Evolutionary conservation across 2,113 vertebrate species (phyloP).

Genomic region (Mormyrus lacerda): DNA sequence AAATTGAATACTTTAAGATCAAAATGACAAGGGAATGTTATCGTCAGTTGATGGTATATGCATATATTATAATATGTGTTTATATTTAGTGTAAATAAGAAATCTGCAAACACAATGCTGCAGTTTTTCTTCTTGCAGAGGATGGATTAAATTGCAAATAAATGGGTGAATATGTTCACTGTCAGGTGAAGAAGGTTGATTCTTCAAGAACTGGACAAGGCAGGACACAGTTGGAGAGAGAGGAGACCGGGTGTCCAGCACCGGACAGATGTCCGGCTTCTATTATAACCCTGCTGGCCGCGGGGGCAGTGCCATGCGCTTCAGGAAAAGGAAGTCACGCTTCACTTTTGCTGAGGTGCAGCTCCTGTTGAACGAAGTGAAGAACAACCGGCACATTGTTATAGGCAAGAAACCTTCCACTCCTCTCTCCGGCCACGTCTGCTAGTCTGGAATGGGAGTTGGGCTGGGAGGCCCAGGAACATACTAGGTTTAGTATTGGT

Average conservation of each 20-base stretch:
- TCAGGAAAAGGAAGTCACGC: slow-evolving; percentile 45
- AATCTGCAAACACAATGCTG: not conserved
- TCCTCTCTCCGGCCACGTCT: not conserved
- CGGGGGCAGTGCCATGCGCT: slow-evolving; percentile 22
- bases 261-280: slow-evolving; percentile 30
- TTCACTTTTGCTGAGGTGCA: slow-evolving; percentile 45
- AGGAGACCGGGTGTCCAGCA: not conserved
- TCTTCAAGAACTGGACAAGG: not conserved
- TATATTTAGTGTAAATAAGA: not conserved
- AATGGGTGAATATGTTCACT: not conserved
- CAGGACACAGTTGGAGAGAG: not conserved
- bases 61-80: not conserved
- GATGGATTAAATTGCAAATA: not conserved
- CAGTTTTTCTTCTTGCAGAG: not conserved
- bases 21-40: not conserved
- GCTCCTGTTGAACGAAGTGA: slow-evolving; percentile 43
- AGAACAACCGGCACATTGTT: slow-evolving; percentile 40
- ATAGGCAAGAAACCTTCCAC: slow-evolving; percentile 33
- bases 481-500: not conserved
- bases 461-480: not conserved
- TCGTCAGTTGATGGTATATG: not conserved
- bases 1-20: not conserved
- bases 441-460: not conserved
- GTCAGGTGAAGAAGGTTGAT: not conserved
- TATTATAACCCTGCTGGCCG: slow-evolving; percentile 24